Conservation (phyloP, 2,888 invertebrate species). For the Campopleginae sp. region DNA sequence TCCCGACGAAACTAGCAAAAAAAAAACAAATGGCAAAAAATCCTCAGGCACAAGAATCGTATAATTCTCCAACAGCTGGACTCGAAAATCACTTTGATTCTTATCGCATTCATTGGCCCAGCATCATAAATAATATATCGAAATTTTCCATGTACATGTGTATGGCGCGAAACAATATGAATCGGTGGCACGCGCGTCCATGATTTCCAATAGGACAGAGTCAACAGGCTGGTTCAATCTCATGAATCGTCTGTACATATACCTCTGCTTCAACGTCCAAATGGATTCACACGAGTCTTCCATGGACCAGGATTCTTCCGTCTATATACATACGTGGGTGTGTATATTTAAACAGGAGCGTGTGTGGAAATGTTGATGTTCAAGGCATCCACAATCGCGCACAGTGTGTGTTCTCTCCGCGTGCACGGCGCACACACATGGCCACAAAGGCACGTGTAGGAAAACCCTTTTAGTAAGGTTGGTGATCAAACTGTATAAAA, state of each 20-base stretch:
- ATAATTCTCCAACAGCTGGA: background rate
- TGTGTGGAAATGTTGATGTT: constrained; percentile 1
- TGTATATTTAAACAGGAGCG: background rate
- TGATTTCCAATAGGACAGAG: constrained; percentile 53
- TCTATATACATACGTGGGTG: background rate
- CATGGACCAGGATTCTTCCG: constrained; percentile 9
- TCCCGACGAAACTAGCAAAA: constrained; percentile 2
- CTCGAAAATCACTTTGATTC: background rate
- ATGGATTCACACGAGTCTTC: constrained; percentile 52
- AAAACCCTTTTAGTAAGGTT: constrained; percentile 43
- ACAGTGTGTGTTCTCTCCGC: background rate
- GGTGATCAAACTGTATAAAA: constrained; percentile 42
- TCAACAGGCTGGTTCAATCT: constrained; percentile 62
- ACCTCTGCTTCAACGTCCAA: constrained; percentile 21
- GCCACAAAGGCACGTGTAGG: background rate
- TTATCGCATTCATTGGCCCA: background rate
- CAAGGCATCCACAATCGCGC: background rate
- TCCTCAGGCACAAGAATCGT: background rate
- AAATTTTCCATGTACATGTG: background rate
- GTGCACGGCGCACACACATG: background rate
- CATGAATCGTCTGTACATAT: constrained; percentile 49
- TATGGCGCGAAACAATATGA: constrained; percentile 4
- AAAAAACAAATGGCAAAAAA: background rate
- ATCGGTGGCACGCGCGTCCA: constrained; percentile 57
- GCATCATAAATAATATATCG: background rate